Base-by-base conservation (phyloP, 2,888 invertebrate species). In the Bhutanitis thaidina region DNA sequence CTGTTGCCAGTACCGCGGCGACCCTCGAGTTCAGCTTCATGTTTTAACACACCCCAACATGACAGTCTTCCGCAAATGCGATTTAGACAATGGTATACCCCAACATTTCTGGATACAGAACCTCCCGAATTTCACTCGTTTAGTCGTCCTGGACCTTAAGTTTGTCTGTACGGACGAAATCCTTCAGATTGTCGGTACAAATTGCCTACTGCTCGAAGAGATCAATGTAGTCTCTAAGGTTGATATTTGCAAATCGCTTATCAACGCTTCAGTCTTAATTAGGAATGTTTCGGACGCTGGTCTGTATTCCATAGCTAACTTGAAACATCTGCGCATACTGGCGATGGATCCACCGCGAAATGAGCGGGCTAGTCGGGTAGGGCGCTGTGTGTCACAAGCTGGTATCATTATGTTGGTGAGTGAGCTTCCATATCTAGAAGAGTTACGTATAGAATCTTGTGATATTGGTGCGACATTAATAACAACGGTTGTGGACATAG, bases 131-230 rank as follows among this genome's bases (percentile, higher is more conserved):
- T 82, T 88, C 55, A 75, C 60, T 51, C 76, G 77, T 46, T 74
- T 90, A 62, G 71, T 81, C 9, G 73, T 86, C 51, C 77, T 90
- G 2, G 89, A 90, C 56, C 78, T 90, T 36, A 90, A 87, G 69
- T 88, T 90, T 60, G 80, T 89, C 57, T 90, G 90, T 58, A 89
- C 90, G 15, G 89, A 90, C 59, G 90, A 90, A 71, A 89, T 90
- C 39, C 79, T 90, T 10, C 65, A 84, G 65, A 76, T 87, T 20
- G 73, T 90, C 1, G 79, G 87, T 34, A 58, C 65, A 12, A 74
- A 69, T 56, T 90, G 90, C 59, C 77, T 64, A 32, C 60, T 80
- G 32, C 75, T 90, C 1, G 83, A 87, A 66, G 89, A 90, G 63
- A 71, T 90, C 32, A 90, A 90, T 58, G 86, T 89, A 56, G 87